phyloP scores from a whole-genome alignment of 2,113 vertebrate genomes.

The Centropus bengalensis region DNA sequence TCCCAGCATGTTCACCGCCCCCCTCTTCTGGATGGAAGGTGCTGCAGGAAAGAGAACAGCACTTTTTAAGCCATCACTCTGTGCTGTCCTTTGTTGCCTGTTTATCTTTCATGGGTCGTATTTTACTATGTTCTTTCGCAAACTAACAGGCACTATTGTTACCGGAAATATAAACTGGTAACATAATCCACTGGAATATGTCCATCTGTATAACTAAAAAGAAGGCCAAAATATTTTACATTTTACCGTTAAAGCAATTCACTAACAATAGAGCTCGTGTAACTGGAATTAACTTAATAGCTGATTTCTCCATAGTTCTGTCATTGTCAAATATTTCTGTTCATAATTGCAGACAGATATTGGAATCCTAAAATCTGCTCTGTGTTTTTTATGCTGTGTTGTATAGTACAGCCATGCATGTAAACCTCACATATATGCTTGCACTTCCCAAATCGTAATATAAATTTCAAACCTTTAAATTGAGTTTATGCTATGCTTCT shows the following conservation, averaged over 20 bases:
- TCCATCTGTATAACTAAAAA: background rate
- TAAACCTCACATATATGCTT: background rate
- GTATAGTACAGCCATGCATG: background rate
- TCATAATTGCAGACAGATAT: background rate
- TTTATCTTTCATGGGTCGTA: background rate
- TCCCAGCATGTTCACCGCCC: background rate
- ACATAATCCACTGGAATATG: background rate
- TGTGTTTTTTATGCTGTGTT: background rate
- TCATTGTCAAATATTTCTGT: background rate
- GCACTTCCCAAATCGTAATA: background rate
- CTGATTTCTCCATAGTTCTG: background rate
- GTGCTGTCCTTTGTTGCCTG: background rate
- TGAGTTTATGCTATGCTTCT: background rate
- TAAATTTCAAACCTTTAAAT: background rate
- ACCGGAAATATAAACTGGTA: background rate
- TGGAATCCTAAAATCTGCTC: background rate
- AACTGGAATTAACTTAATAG: background rate
- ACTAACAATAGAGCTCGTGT: background rate
- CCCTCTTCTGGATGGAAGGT: background rate
- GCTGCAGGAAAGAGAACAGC: background rate
- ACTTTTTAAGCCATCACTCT: background rate
- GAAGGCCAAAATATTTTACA: background rate
- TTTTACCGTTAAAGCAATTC: background rate
- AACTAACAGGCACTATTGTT: background rate
- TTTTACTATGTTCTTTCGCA: background rate